These are phyloP conservation scores for Callitettix versicolor DNA, from an alignment of 1,140 invertebrate species.

Conservation along the genomic window DNA sequence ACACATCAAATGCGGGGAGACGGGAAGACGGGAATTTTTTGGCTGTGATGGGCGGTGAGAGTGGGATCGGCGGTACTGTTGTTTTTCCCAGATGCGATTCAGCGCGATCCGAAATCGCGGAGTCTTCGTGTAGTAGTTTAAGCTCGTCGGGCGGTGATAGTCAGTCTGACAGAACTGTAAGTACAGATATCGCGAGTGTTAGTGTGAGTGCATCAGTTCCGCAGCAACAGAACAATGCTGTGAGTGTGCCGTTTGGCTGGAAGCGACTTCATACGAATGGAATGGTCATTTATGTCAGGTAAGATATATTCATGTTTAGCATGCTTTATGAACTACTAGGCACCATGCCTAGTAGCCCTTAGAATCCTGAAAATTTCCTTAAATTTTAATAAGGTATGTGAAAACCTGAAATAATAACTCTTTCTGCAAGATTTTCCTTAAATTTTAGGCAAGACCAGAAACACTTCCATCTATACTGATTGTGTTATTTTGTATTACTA, in stretches of 20 bases:
- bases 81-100: conserved; percentile 32
- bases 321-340: no score
- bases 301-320: no score
- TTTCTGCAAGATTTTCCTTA: no score
- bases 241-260: conserved; percentile 43
- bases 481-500: no score
- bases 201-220: neutral
- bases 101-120: conserved; percentile 35
- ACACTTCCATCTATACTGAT: no score
- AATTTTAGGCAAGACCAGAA: no score
- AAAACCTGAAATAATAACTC: no score
- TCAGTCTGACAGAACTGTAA: conserved; percentile 18
- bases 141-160: conserved; percentile 29
- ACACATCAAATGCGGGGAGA: conserved; percentile 4
- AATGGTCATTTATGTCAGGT: conserved; percentile 45
- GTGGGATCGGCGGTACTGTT: conserved; percentile 19
- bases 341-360: no score
- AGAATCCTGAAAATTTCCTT: no score
- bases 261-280: conserved; percentile 40
- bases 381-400: no score
- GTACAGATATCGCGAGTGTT: conserved; percentile 23
- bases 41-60: conserved; percentile 21
- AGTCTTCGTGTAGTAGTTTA: conserved; percentile 37
- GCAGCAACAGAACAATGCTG: conserved; percentile 1
- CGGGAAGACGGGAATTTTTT: conserved; percentile 12